phyloP scores from a whole-genome alignment of 2,888 invertebrate genomes.

The Incurvaria masculella region DNA sequence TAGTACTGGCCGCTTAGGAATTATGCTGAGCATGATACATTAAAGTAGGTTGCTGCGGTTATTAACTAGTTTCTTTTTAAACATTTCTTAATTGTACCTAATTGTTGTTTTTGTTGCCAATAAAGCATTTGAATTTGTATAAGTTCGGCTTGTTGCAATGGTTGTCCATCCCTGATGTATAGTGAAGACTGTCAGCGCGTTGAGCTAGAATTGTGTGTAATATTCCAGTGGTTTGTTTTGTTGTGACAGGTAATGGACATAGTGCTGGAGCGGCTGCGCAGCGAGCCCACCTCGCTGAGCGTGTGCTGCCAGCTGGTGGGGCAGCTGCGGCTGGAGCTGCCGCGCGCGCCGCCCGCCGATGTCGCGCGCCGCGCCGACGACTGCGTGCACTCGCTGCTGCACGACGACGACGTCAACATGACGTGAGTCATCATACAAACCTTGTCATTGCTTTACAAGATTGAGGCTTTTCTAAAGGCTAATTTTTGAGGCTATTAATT shows the following conservation, averaged over 20 bases:
- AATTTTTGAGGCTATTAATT: too few species aligned
- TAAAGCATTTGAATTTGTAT: too few species aligned
- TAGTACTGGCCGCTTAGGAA: too few species aligned
- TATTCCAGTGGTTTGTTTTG: background rate
- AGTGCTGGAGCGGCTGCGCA: conserved; percentile 32
- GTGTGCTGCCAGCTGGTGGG: conserved; percentile 39
- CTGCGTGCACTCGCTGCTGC: conserved; percentile 40
- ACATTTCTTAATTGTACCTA: too few species aligned
- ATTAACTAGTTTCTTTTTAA: background rate
- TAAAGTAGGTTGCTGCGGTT: background rate
- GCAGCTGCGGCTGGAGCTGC: conserved; percentile 35
- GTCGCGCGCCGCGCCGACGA: conserved; percentile 38
- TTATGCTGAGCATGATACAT: too few species aligned
- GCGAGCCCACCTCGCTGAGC: conserved; percentile 33
- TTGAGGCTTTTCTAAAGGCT: too few species aligned
- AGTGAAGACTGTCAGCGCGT: background rate
- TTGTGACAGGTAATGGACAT: conserved; percentile 28
- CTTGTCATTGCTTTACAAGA: too few species aligned
- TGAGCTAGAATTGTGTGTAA: background rate
- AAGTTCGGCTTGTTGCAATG: background rate
- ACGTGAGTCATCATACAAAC: too few species aligned
- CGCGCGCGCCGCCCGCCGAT: conserved; percentile 26
- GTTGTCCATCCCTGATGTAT: background rate
- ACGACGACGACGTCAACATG: conserved; percentile 44
- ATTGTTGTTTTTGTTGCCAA: too few species aligned